Percentiles rank a stretch among this genome's conserved stretches.
Evolutionary conservation across 2,113 vertebrate genomes (phyloP).

Genomic region (Sorex araneus): DNA sequence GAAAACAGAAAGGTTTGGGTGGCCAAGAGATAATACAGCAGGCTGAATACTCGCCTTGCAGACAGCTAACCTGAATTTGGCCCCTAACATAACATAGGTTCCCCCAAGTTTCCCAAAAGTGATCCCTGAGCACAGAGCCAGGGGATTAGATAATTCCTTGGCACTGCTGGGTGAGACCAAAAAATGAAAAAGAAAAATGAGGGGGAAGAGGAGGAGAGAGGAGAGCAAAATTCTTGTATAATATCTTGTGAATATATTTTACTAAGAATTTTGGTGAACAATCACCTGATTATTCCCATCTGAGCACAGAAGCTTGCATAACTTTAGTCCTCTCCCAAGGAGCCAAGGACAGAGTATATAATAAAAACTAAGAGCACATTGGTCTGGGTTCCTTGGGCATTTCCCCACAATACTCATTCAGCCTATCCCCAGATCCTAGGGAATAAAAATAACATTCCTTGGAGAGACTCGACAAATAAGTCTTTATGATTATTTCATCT

Average conservation of each 20-base stretch:
- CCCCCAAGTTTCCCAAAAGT: no score
- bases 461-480: not conserved
- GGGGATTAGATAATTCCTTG: no score
- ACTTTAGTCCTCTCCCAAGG: not conserved
- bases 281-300: not conserved
- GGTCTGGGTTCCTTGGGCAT: not conserved
- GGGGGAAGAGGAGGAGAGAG: no score
- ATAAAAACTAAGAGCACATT: not conserved
- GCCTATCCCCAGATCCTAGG: not conserved
- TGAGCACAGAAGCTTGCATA: not conserved
- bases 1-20: not conserved
- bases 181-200: no score
- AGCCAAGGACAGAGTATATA: not conserved
- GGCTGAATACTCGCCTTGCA: no score
- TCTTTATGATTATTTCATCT: not conserved
- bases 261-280: constrained; percentile 1
- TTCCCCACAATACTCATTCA: not conserved
- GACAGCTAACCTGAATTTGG: no score
- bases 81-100: no score
- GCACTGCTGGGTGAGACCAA: no score
- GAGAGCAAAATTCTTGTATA: not conserved
- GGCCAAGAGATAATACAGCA: no score
- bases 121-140: no score
- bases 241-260: constrained; percentile 6
- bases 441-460: not conserved